These are phyloP conservation scores for Pedetes capensis DNA, from an alignment of 2,113 vertebrate genomes.

Conservation along the genomic window DNA sequence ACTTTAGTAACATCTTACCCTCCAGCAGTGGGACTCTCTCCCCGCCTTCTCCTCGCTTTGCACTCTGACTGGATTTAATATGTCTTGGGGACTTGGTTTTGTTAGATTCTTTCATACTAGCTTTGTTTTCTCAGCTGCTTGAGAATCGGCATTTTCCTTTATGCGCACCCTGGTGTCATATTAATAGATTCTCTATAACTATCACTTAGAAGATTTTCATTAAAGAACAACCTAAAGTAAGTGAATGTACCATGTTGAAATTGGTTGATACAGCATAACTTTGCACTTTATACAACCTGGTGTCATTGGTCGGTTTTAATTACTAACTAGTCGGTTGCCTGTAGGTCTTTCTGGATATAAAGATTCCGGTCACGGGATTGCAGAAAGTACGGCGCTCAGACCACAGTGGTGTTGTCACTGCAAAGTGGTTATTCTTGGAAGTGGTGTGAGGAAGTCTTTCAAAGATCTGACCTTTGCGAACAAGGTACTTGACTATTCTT, in stretches of 20 bases:
- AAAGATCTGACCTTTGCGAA: constrained; percentile 84
- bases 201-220: neutral
- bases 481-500: constrained; percentile 76
- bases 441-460: constrained; percentile 88
- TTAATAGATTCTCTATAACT: neutral
- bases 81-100: neutral
- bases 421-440: constrained; percentile 94
- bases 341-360: constrained; percentile 84
- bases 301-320: fast-evolving
- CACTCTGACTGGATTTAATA: too few relatives aligned
- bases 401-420: constrained; percentile 93
- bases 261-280: fast-evolving
- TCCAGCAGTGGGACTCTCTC: neutral
- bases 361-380: constrained; percentile 77
- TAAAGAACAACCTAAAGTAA: neutral
- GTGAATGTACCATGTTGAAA: too few relatives aligned
- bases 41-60: neutral
- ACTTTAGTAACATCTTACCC: neutral
- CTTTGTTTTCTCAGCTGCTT: neutral
- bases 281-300: neutral
- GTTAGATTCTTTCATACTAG: neutral
- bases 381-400: constrained; percentile 82
- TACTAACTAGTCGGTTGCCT: neutral
- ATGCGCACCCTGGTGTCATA: neutral
- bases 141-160: neutral